These are phyloP conservation scores for Hyposmocoma kahamanoa DNA, from an alignment of 1,140 invertebrate genomes.

Conservation along the genomic window DNA sequence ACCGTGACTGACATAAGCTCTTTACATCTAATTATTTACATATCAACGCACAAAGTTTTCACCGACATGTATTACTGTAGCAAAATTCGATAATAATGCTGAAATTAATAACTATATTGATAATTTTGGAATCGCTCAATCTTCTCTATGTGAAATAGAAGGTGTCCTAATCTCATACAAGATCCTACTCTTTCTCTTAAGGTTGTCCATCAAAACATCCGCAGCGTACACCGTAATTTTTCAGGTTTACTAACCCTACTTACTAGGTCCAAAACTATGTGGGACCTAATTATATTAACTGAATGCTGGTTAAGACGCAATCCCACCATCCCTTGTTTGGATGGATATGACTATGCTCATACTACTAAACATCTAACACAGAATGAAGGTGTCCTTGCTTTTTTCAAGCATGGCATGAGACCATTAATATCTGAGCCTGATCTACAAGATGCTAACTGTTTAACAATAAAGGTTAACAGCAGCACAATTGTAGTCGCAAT, in stretches of 20 bases:
- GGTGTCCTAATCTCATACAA: constrained; percentile 1
- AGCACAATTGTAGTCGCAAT: constrained; percentile 13
- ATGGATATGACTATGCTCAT: neutral
- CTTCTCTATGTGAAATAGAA: neutral
- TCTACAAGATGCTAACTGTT: constrained; percentile 14
- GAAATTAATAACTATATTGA: neutral
- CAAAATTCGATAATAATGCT: neutral
- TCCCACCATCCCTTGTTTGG: neutral
- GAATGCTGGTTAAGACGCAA: constrained; percentile 13
- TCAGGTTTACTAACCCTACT: constrained; percentile 6
- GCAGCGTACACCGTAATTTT: neutral
- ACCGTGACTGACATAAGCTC: neutral
- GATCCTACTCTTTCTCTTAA: neutral
- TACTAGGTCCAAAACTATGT: constrained; percentile 6
- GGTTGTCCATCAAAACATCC: constrained; percentile 1
- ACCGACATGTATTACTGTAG: neutral
- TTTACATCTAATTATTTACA: neutral
- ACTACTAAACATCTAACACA: neutral
- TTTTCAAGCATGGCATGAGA: neutral
- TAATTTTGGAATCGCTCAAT: neutral
- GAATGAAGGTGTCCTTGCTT: neutral
- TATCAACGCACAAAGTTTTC: neutral
- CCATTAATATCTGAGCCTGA: constrained; percentile 11
- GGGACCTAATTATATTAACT: constrained; percentile 12
- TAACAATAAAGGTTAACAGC: constrained; percentile 12